phyloP scores from a whole-genome alignment of 2,113 vertebrate genomes.

The Hipposideros armiger region DNA sequence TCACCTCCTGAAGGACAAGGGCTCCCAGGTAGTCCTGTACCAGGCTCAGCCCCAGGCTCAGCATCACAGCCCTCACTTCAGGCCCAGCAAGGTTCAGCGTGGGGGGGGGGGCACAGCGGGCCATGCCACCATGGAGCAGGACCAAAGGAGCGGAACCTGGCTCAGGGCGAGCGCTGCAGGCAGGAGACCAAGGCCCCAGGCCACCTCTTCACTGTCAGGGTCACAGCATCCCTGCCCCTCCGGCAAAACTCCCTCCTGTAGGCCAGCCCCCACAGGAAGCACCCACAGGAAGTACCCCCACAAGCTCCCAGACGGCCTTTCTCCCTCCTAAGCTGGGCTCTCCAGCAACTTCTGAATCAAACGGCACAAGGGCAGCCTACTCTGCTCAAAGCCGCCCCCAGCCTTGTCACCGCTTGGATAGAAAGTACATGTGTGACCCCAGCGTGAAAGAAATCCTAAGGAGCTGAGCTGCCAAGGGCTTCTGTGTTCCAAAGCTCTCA shows the following conservation, averaged over 20 bases:
- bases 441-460: fast-evolving
- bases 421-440: neutral
- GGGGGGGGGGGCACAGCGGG: constrained; percentile 88
- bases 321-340: neutral
- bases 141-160: constrained; percentile 90
- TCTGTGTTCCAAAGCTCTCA: neutral
- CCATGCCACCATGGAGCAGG: constrained; percentile 90
- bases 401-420: no score
- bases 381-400: neutral
- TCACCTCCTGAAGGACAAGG: constrained; percentile 88
- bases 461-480: no score
- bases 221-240: no score
- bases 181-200: neutral
- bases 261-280: neutral
- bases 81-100: constrained; percentile 91
- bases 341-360: neutral
- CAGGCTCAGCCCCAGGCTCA: constrained; percentile 94
- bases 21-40: constrained; percentile 39
- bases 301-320: fast-evolving
- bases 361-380: no score
- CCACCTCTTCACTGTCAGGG: neutral
- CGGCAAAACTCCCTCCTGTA: neutral
- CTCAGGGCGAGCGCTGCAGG: constrained; percentile 89
- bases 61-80: constrained; percentile 66
- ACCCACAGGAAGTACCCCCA: neutral